Base-by-base conservation (phyloP, 2,888 invertebrate species). In the Harpalus rufipes region DNA sequence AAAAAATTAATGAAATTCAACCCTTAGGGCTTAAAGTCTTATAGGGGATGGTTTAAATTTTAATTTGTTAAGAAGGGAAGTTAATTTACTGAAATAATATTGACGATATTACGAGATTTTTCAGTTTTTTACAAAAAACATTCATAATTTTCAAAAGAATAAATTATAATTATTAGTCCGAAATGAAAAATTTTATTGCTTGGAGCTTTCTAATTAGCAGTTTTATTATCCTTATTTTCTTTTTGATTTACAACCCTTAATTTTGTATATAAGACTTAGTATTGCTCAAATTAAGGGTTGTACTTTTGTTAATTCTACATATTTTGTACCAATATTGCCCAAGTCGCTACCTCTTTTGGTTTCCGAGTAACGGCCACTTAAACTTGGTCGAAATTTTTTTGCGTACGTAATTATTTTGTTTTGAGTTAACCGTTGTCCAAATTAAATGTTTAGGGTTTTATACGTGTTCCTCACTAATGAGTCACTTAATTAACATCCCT, bases 71-170 rank as follows among this genome's bases (percentile, higher is more conserved):
- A 51, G 6, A 51, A 8, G 44, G 6, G 44, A 51, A 51, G 44
- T 51, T 51, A 51, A 51, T 51, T 51, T 8, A 51, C 44, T 51
- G 44, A 51, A 51, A 51, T 51, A 51, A 51, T 51, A 51, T 51
- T 51, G 44, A 32, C 32, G 21, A 32, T 32, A 32, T 0, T 51
- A 51, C 44, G 44, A 4, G 12, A 10, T 32, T 32, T 25, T 32
- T 32, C 32, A 32, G 32, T 32, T 32, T 32, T 32, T 32, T 32
- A 4, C 5, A 5, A 5, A 32, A 6, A 5, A 32, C 3, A 25
- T 25, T 32, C 5, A 32, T 32, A 4, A 32, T 32, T 32, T 32
- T 32, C 0, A 5, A 32, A 32, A 32, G 3, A 32, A 32, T 32
- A 32, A 32, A 32, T 32, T 32, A 32, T 32, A 32, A 32, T 32